A percentile compares a stretch with the other conserved stretches of the same genome.
Evolutionary conservation across 2,113 vertebrate genomes (phyloP).

Genomic region (Stegostoma tigrinum): DNA sequence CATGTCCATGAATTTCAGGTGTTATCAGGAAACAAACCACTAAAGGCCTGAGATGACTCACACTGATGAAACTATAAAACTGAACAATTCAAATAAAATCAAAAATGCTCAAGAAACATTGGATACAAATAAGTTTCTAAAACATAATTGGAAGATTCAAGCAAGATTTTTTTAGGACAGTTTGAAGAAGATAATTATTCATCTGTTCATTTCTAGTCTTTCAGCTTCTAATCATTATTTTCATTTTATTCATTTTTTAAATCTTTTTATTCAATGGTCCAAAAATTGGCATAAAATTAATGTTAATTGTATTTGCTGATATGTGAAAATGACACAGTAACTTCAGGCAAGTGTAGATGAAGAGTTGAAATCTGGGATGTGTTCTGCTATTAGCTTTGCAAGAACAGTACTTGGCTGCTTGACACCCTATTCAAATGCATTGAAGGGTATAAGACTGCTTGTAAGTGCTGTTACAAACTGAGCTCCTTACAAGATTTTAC

Average conservation of each 20-base stretch:
- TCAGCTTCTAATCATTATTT: neutral
- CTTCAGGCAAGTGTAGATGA: neutral
- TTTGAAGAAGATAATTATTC: neutral
- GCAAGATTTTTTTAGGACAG: neutral
- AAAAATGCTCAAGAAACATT: neutral
- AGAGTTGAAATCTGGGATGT: neutral
- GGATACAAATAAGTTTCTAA: neutral
- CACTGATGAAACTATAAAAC: neutral
- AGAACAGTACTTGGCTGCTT: neutral
- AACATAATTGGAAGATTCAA: neutral
- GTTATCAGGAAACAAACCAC: neutral
- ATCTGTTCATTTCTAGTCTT: neutral
- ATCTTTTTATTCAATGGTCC: neutral
- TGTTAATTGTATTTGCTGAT: neutral
- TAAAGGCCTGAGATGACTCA: neutral
- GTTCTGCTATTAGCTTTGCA: neutral
- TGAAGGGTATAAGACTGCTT: neutral
- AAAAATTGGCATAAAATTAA: neutral
- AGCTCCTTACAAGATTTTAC: neutral
- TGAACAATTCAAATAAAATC: neutral
- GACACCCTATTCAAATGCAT: neutral
- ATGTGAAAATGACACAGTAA: neutral
- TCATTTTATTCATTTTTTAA: neutral
- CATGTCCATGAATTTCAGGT: neutral
- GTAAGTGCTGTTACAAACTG: neutral